Base-by-base conservation (phyloP, 2,888 invertebrate genomes). In the Apoderus coryli region DNA sequence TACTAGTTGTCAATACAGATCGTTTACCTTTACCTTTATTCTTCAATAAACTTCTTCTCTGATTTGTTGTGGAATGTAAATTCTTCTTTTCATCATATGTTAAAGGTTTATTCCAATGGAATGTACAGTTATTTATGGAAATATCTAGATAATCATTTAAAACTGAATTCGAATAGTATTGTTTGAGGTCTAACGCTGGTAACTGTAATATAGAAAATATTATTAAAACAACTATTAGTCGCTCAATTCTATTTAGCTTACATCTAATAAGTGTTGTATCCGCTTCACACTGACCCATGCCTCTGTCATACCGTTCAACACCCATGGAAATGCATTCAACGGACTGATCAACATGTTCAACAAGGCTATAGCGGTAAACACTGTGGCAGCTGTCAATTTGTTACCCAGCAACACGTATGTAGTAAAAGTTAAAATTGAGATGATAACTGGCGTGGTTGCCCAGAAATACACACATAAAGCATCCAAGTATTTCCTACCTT, bases 251-350 rank as follows among this genome's bases (percentile, higher is more conserved):
- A 23, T 7, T 22, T 10, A 12, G 57, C 69, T 63, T 60, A 82
- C 80, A 56, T 81, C 68, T 39, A 89, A 54, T 27, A 92, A 67
- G 47, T 72, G 70, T 53, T 89, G 84, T 19, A 95, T 76, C 41
- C 93, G 69, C 53, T 81, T 80, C 4, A 92, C 57, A 0, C 95
- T 95, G 1, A 96, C 86, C 82, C 86, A 89, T 1, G 95, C 88
- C 59, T 98, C 95, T 24, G 90, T 79, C 3, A 96, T 61, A 1
- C 95, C 96, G 57, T 93, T 96, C 11, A 98, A 61, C 3, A 96
- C 95, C 95, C 96, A 98, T 1, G 96, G 96, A 57, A 96, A 92
- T 1, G 93, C 88, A 60, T 98, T 98, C 34, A 98, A 57, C 0
- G 96, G 96, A 30, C 78, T 73, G 44, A 96, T 95, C 35, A 98